A percentile compares a stretch with the other conserved stretches of the same genome.
Evolutionary conservation across 2,888 invertebrate species (phyloP).

Genomic region (Lydus trimaculatus): DNA sequence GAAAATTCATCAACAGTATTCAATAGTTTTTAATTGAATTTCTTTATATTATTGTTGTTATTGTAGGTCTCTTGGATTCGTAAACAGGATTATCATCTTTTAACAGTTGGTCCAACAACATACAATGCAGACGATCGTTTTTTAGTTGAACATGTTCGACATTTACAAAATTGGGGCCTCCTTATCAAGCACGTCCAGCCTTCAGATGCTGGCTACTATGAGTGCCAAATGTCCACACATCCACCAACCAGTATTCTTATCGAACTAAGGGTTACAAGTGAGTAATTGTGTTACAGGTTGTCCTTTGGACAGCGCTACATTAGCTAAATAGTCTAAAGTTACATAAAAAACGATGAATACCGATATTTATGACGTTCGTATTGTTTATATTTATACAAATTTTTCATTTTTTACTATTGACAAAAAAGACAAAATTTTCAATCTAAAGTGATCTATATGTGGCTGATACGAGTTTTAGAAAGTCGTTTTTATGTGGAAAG

Average conservation of each 20-base stretch:
- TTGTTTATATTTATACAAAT: too few relatives aligned
- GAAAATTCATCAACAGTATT: conserved; percentile 3
- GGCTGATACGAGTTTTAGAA: too few relatives aligned
- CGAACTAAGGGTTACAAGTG: conserved; percentile 78
- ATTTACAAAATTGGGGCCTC: conserved; percentile 70
- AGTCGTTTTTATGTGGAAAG: too few relatives aligned
- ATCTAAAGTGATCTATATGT: background rate
- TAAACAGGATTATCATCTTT: conserved; percentile 71
- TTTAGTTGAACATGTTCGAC: conserved; percentile 69
- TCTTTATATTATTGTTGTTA: background rate
- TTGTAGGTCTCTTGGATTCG: conserved; percentile 75
- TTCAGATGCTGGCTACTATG: conserved; percentile 76
- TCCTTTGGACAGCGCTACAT: too few relatives aligned
- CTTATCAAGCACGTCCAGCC: conserved; percentile 75
- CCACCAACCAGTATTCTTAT: conserved; percentile 79
- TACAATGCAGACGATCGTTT: conserved; percentile 74
- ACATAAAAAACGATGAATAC: too few relatives aligned
- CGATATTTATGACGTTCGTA: too few relatives aligned
- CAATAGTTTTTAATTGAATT: background rate
- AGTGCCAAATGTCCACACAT: conserved; percentile 84
- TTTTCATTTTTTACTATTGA: too few relatives aligned
- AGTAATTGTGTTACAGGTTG: conserved; percentile 48
- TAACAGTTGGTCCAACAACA: conserved; percentile 73
- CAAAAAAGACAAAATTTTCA: background rate
- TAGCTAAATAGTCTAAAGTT: too few relatives aligned